Base-by-base conservation (phyloP, 1,140 invertebrate genomes). In the Cepaea nemoralis region DNA sequence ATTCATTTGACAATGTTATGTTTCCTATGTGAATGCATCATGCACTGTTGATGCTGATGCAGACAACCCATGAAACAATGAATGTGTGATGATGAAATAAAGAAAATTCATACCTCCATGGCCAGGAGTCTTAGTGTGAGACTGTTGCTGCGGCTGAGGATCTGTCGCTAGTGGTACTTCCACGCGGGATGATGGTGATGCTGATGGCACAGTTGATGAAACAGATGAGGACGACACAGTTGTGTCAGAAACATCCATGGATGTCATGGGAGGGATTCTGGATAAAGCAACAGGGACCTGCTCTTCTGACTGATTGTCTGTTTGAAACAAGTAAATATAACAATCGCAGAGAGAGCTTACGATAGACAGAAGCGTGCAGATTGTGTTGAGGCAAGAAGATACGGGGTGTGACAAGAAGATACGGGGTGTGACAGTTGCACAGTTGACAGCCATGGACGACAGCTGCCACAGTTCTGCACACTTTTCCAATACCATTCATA, bases 81-180 rank as follows among this genome's bases (percentile, higher is more conserved):
- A 33, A 6, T 27, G 59, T n/a, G 6, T 27, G 8, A 45, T 45
- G 42, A 19, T 45, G 19, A 10, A 45, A 10, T 8, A 19, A 19
- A 59, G 45, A 8, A 35, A 71, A 3, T 27, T n/a, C 35, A 6
- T 69, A 78, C 77, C 77, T 69, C 40, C 59, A 78, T 69, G 59
- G 19, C 77, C 63, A 33, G 40, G 63, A 1, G 37, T 39, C 33
- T 33, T 69, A 16, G 19, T 39, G 50, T 81, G 74, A 27, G 71
- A 74, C 42, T 80, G 81, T 45, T 70, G 37, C 77, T 84, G 80
- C 48, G 70, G 76, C 59, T 74, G 55, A 0, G 80, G 74, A 19
- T 55, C 59, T 31, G 82, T 33, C 27, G 14, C 77, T 63, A 66
- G 45, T 63, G 63, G 27, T 75, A 5, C 35, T 31, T 27, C 27